These are phyloP conservation scores for Coccyzus lansbergi DNA, from an alignment of 2,797 vertebrate genomes.

Conservation along the genomic window DNA sequence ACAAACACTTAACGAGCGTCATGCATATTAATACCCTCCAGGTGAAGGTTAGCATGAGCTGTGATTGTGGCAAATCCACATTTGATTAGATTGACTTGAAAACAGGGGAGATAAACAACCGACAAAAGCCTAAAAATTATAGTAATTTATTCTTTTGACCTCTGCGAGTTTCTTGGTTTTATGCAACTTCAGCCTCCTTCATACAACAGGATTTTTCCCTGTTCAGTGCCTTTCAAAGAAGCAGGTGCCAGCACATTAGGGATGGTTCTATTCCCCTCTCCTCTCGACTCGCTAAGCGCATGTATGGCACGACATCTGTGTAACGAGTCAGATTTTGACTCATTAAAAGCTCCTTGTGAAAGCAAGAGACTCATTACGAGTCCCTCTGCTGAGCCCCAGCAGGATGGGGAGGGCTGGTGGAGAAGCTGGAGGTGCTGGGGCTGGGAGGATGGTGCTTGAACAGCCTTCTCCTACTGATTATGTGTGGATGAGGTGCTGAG, in stretches of 20 bases:
- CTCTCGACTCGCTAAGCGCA: not conserved
- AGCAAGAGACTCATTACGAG: not conserved
- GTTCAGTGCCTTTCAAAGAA: not conserved
- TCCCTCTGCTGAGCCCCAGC: not conserved
- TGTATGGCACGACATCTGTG: rapidly evolving
- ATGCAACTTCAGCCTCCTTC: not conserved
- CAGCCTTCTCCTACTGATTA: not conserved
- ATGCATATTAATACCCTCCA: conserved; percentile 76
- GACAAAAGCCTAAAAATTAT: conserved; percentile 36
- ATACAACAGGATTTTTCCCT: not conserved
- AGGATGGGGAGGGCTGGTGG: not conserved
- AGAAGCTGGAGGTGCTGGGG: not conserved
- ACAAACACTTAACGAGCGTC: conserved; percentile 62
- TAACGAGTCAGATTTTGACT: not conserved
- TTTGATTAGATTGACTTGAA: conserved; percentile 69
- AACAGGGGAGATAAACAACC: conserved; percentile 50
- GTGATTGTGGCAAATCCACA: conserved; percentile 61
- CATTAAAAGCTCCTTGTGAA: not conserved
- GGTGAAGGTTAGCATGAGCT: conserved; percentile 70
- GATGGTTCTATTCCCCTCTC: rapidly evolving
- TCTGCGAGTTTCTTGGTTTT: not conserved
- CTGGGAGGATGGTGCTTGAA: not conserved
- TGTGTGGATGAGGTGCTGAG: too few species aligned
- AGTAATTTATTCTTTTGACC: conserved; percentile 45
- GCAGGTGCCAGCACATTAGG: not conserved